These are phyloP conservation scores for Embiotoca jacksoni DNA, from an alignment of 2,113 vertebrate genomes.

Conservation along the genomic window DNA sequence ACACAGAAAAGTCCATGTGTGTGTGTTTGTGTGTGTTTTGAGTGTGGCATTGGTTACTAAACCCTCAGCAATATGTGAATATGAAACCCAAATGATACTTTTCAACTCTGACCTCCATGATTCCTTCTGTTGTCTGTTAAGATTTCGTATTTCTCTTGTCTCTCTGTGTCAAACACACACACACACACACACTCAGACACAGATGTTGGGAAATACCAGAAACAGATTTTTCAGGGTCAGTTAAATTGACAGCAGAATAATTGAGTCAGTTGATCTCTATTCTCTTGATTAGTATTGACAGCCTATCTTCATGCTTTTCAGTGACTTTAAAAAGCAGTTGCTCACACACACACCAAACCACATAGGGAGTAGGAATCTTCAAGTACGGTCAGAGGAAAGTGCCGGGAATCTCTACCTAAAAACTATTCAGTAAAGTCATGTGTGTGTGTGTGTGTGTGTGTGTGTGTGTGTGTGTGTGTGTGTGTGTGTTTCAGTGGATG, in stretches of 20 bases:
- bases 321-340: neutral
- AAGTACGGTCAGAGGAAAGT: neutral
- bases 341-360: neutral
- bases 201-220: constrained; percentile 33
- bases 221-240: constrained; percentile 27
- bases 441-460: neutral
- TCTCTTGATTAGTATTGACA: neutral
- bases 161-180: neutral
- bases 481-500: neutral
- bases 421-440: neutral
- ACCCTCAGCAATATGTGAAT: constrained; percentile 14
- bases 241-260: constrained; percentile 47
- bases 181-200: neutral
- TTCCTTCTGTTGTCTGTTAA: constrained; percentile 28
- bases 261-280: neutral
- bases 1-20: neutral
- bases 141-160: neutral
- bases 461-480: no score
- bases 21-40: no score
- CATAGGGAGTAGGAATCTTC: neutral
- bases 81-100: constrained; percentile 27
- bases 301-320: neutral
- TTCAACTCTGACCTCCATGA: constrained; percentile 46
- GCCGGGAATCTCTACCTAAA: neutral
- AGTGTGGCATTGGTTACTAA: neutral